phyloP scores from a whole-genome alignment of 2,888 invertebrate species.

The Cephus pygmeus region DNA sequence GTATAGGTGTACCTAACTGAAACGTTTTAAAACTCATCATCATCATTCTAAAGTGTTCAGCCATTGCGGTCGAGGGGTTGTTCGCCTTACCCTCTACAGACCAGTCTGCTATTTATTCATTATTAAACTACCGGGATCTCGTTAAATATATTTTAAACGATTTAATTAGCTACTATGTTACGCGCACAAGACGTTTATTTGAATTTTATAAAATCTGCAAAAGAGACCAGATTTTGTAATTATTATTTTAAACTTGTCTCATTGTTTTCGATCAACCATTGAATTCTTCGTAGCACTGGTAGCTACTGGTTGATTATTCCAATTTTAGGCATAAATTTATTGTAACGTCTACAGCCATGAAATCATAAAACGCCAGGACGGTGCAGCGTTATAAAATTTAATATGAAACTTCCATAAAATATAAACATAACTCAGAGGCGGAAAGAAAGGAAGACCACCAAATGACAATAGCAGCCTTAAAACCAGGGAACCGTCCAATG shows the following conservation, averaged over 20 bases:
- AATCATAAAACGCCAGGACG: constrained; percentile 50
- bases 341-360: constrained; percentile 43
- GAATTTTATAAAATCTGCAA: background rate
- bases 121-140: constrained; percentile 34
- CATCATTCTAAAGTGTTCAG: constrained; percentile 39
- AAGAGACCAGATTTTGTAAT: background rate
- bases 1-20: constrained; percentile 35
- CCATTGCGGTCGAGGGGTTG: constrained; percentile 31
- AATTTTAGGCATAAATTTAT: constrained; percentile 50
- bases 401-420: constrained; percentile 58
- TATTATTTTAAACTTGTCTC: background rate
- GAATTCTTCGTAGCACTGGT: background rate
- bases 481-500: constrained; percentile 2
- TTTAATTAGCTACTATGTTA: background rate
- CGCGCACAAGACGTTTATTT: background rate
- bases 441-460: constrained; percentile 28
- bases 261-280: background rate
- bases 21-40: constrained; percentile 51
- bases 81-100: constrained; percentile 26
- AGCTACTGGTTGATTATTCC: constrained; percentile 28
- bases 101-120: constrained; percentile 29
- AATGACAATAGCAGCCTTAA: constrained; percentile 42
- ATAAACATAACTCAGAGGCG: constrained; percentile 45
- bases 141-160: constrained; percentile 43
- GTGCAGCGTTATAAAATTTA: constrained; percentile 55